Evolutionary conservation across 2,888 invertebrate species (phyloP).

Genomic region (Agrenia bidenticulata): DNA sequence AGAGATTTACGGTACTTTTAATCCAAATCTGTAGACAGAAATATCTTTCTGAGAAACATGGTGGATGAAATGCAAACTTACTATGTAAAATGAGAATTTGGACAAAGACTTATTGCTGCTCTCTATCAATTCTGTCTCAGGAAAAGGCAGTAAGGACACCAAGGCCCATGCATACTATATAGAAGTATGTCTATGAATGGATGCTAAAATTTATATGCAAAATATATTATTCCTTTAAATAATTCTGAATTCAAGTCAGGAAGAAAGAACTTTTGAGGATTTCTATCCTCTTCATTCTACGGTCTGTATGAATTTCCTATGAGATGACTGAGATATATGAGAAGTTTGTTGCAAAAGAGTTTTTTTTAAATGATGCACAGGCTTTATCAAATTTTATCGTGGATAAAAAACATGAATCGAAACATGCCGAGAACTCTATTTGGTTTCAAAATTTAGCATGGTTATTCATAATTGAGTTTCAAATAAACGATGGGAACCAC

Average conservation of each 20-base stretch:
- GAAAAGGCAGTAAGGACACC: neutral
- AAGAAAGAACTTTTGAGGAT: conserved; percentile 1
- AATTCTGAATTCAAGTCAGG: conserved; percentile 4
- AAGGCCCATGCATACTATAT: neutral
- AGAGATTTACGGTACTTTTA: neutral
- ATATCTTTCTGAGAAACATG: neutral
- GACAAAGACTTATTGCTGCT: conserved; percentile 31
- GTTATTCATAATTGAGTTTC: neutral
- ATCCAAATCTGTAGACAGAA: neutral
- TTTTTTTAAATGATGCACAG: neutral
- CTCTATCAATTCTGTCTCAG: conserved; percentile 6
- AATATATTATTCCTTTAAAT: neutral
- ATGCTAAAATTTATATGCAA: too few species aligned
- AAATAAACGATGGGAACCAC: too few species aligned
- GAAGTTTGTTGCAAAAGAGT: neutral
- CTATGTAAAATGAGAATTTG: conserved; percentile 15
- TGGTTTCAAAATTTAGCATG: neutral
- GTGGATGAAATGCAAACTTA: conserved; percentile 16
- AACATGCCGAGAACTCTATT: neutral
- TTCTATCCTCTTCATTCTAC: neutral
- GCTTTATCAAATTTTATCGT: neutral
- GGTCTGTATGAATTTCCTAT: neutral
- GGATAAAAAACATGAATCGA: neutral
- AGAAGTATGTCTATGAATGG: neutral
- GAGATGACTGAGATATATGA: neutral